Percentiles rank a stretch among this genome's conserved stretches.
These are phyloP conservation scores for Hoplodrina blanda DNA, from an alignment of 2,888 invertebrate genomes.

Conservation along the genomic window DNA sequence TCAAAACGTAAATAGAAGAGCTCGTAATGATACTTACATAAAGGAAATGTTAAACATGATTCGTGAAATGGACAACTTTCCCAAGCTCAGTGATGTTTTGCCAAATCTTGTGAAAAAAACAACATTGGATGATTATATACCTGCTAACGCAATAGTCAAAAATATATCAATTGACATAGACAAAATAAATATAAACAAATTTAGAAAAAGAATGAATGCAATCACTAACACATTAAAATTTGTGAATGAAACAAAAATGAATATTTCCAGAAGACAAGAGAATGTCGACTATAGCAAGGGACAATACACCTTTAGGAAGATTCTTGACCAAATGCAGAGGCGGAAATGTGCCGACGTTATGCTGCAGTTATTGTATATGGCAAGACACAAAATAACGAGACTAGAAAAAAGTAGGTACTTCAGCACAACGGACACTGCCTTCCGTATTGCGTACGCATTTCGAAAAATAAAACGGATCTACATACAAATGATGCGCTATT, in stretches of 20 bases:
- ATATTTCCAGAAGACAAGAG: slow-evolving; percentile 35
- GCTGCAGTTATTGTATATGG: slow-evolving; percentile 46
- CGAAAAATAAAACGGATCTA: not conserved
- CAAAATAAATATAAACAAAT: slow-evolving; percentile 39
- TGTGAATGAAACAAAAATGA: slow-evolving; percentile 4
- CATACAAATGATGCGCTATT: slow-evolving; percentile 13
- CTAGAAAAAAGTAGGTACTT: slow-evolving; percentile 8
- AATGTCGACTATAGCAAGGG: fast-evolving
- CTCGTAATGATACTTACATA: not conserved
- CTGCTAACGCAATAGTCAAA: slow-evolving; percentile 3
- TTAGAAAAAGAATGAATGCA: slow-evolving; percentile 35
- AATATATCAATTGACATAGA: slow-evolving; percentile 47
- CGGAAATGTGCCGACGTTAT: slow-evolving; percentile 32
- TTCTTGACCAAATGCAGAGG: not conserved
- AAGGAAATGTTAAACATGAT: not conserved
- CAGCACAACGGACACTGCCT: slow-evolving; percentile 14
- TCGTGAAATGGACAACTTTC: slow-evolving; percentile 35
- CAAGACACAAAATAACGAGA: slow-evolving; percentile 38
- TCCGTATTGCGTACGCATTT: slow-evolving; percentile 34
- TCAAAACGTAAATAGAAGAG: slow-evolving; percentile 2
- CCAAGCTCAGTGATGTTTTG: slow-evolving; percentile 36
- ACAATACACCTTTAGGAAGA: fast-evolving
- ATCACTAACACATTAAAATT: slow-evolving; percentile 23
- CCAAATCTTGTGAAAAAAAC: slow-evolving; percentile 39
- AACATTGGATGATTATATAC: not conserved